These are phyloP conservation scores for Melikaiella ostensackeni DNA, from an alignment of 2,888 invertebrate species.

Conservation along the genomic window DNA sequence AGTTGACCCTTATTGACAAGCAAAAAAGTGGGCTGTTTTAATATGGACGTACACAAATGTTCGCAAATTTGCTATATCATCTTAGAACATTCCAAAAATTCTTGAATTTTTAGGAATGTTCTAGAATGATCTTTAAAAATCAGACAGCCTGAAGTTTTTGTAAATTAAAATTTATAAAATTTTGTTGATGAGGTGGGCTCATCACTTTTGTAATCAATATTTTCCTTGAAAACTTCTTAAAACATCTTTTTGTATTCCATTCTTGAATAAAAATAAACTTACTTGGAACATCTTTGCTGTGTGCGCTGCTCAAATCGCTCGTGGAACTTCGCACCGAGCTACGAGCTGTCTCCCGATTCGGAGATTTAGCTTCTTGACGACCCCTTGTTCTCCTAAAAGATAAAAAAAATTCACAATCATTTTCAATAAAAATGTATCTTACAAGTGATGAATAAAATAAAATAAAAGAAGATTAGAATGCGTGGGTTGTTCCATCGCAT, in stretches of 20 bases:
- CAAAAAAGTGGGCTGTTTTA: too few relatives aligned
- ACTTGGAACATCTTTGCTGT: constrained; percentile 71
- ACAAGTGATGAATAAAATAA: background rate
- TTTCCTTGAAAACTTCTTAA: background rate
- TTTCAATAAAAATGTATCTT: background rate
- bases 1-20: too few relatives aligned
- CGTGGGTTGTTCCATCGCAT: constrained; percentile 22
- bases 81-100: too few relatives aligned
- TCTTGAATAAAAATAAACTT: constrained; percentile 58
- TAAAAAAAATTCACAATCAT: constrained; percentile 39
- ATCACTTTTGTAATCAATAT: too few relatives aligned
- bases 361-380: constrained; percentile 70
- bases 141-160: too few relatives aligned
- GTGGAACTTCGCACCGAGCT: constrained; percentile 75
- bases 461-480: background rate
- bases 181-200: too few relatives aligned
- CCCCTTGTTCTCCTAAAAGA: constrained; percentile 68
- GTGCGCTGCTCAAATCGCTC: constrained; percentile 74
- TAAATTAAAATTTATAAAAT: too few relatives aligned
- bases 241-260: background rate
- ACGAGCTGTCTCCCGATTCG: constrained; percentile 74
- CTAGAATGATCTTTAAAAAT: too few relatives aligned
- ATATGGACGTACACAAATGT: too few relatives aligned
- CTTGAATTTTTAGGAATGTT: too few relatives aligned
- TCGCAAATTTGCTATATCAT: too few relatives aligned